Evolutionary conservation across 2,113 vertebrate genomes (phyloP).

Genomic region (Ibidorhyncha struthersii): DNA sequence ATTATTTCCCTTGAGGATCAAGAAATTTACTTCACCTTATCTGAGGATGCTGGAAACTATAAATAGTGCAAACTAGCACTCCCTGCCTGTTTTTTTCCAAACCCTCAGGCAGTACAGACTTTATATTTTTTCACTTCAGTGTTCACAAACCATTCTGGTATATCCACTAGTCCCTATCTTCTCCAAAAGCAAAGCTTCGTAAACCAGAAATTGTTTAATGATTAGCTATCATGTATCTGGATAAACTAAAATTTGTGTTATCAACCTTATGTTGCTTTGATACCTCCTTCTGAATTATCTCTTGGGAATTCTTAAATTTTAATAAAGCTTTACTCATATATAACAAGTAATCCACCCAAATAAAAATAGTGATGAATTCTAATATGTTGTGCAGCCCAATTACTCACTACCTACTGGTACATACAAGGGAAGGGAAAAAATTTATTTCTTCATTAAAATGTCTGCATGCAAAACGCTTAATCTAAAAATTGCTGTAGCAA

Average conservation of each 20-base stretch:
- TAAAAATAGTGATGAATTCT: background rate
- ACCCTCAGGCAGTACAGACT: background rate
- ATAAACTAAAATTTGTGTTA: background rate
- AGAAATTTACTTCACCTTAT: background rate
- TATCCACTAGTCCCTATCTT: background rate
- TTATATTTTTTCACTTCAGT: background rate
- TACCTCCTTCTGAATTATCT: background rate
- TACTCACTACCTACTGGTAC: background rate
- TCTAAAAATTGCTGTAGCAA: background rate
- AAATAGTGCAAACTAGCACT: background rate
- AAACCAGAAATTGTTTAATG: background rate
- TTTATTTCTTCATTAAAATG: background rate
- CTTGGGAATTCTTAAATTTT: background rate
- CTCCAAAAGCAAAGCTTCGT: background rate
- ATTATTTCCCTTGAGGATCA: conserved; percentile 50
- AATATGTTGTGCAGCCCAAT: background rate
- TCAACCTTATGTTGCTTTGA: background rate
- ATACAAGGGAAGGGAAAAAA: background rate
- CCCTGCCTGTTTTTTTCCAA: background rate
- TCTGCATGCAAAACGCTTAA: background rate
- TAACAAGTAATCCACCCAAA: background rate
- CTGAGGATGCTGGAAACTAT: background rate
- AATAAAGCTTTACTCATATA: background rate
- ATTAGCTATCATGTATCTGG: background rate
- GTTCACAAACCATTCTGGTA: background rate